phyloP scores from a whole-genome alignment of 2,797 vertebrate species.

The Poecilia wingei region DNA sequence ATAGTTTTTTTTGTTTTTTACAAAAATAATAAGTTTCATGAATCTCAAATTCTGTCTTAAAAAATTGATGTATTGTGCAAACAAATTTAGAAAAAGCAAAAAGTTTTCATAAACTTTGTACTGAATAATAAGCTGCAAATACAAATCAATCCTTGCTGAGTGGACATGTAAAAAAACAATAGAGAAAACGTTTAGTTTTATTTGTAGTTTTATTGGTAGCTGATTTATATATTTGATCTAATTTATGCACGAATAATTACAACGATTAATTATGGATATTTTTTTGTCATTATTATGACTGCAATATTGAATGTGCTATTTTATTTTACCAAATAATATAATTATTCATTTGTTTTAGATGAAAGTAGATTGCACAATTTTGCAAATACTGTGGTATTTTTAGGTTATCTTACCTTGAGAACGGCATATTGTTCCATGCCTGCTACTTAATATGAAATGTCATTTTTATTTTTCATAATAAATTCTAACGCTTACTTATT shows the following conservation, averaged over 20 bases:
- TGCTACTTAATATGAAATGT: neutral
- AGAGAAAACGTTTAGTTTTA: neutral
- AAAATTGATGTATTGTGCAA: neutral
- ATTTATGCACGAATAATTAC: neutral
- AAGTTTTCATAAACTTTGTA: neutral
- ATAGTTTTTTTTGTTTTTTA: neutral
- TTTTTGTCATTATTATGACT: neutral
- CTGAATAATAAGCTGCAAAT: neutral
- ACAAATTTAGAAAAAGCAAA: neutral
- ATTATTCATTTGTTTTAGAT: neutral
- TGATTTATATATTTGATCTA: neutral
- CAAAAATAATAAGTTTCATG: neutral
- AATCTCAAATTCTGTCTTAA: neutral
- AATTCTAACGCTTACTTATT: neutral
- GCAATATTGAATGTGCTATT: neutral
- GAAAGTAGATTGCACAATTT: neutral
- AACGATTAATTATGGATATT: neutral
- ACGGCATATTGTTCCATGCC: neutral
- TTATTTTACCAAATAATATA: neutral
- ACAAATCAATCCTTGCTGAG: neutral
- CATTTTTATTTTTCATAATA: neutral
- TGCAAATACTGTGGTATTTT: neutral
- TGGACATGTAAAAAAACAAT: neutral
- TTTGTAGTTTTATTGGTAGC: neutral
- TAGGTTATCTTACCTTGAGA: neutral